Percentiles rank a stretch among this genome's conserved stretches.
phyloP scores from a whole-genome alignment of 2,888 invertebrate species.

The Apantesis nais region DNA sequence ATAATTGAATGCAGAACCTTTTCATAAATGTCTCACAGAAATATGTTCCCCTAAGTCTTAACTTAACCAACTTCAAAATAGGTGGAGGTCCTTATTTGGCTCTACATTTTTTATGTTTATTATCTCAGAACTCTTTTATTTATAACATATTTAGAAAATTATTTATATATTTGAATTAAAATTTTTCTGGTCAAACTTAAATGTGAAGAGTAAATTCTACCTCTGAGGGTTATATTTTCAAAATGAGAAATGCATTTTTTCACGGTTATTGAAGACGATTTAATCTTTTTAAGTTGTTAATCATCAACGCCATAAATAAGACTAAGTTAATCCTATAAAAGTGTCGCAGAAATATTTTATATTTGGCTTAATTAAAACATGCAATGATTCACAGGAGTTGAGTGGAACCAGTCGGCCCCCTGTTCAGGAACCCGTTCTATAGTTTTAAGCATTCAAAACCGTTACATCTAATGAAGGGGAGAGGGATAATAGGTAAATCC shows the following conservation, averaged over 20 bases:
- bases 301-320: not conserved
- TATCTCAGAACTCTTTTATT: not conserved
- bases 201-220: too few species aligned
- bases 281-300: not conserved
- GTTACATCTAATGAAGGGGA: slow-evolving; percentile 85
- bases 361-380: slow-evolving; percentile 70
- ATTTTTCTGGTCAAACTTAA: too few species aligned
- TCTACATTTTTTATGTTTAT: not conserved
- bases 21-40: too few species aligned
- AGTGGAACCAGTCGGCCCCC: slow-evolving; percentile 78
- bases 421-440: slow-evolving; percentile 79
- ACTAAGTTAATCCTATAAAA: not conserved
- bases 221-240: too few species aligned
- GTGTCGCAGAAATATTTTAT: not conserved
- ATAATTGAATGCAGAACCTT: too few species aligned
- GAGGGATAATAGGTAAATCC: slow-evolving; percentile 76
- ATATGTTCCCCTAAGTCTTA: not conserved
- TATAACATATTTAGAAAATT: too few species aligned
- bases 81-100: not conserved
- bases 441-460: slow-evolving; percentile 85
- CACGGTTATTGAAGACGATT: not conserved
- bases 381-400: slow-evolving; percentile 76
- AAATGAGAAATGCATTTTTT: too few species aligned
- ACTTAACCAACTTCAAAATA: not conserved
- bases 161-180: too few species aligned